Conservation (phyloP, 2,113 vertebrate genomes). For the Malaclemys terrapin region DNA sequence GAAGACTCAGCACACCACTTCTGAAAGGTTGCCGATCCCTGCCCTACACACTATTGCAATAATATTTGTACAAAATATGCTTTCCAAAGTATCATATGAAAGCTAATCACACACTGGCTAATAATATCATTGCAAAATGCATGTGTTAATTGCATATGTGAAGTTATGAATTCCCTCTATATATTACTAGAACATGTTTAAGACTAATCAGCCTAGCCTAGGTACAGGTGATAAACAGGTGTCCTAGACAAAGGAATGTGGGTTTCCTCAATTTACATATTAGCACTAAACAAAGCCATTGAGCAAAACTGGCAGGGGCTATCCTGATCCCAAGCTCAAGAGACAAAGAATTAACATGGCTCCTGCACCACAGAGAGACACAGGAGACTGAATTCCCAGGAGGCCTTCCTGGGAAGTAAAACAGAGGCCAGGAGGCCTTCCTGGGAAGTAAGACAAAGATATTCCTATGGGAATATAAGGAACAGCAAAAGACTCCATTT, state of each 20-base stretch:
- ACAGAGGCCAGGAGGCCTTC: neutral
- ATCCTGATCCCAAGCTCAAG: neutral
- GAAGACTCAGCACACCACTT: too few species aligned
- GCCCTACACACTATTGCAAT: neutral
- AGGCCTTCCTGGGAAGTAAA: neutral
- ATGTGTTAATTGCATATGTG: neutral
- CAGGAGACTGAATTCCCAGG: too few species aligned
- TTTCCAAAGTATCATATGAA: neutral
- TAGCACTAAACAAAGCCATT: neutral
- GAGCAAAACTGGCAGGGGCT: neutral
- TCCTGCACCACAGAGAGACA: neutral
- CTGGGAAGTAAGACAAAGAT: neutral
- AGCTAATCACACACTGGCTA: neutral
- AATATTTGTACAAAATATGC: neutral
- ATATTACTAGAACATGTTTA: neutral
- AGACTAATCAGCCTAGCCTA: neutral
- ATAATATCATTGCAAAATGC: neutral
- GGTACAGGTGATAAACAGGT: neutral
- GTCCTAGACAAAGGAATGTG: neutral
- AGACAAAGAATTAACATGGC: neutral
- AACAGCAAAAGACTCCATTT: neutral
- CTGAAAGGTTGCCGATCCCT: too few species aligned
- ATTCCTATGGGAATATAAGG: neutral
- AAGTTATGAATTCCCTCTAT: neutral
- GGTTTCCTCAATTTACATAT: neutral